Percentiles rank a stretch among this genome's conserved stretches.
Conservation (phyloP, 2,888 invertebrate species). For the Anarsia innoxiella region DNA sequence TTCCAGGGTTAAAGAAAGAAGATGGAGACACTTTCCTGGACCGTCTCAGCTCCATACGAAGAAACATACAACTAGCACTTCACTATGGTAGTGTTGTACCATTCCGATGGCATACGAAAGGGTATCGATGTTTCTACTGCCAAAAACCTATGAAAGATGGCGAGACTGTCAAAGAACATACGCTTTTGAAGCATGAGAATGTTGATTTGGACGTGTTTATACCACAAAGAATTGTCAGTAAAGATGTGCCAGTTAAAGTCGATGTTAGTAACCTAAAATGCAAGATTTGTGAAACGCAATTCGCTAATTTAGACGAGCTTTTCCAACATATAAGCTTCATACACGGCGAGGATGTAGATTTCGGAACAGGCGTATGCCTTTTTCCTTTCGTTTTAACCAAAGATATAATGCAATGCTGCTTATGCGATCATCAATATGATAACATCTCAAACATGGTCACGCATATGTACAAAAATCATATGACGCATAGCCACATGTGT, state of each 20-base stretch:
- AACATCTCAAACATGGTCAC: conserved; percentile 43
- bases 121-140: conserved; percentile 55
- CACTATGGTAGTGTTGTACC: conserved; percentile 45
- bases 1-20: conserved; percentile 42
- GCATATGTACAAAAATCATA: conserved; percentile 53
- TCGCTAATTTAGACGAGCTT: conserved; percentile 33
- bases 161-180: conserved; percentile 37
- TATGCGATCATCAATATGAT: conserved; percentile 39
- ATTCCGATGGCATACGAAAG: conserved; percentile 52
- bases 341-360: conserved; percentile 39
- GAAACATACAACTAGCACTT: conserved; percentile 41
- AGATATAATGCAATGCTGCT: conserved; percentile 36
- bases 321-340: conserved; percentile 33
- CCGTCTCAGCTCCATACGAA: conserved; percentile 37
- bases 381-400: conserved; percentile 47
- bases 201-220: conserved; percentile 36
- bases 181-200: neutral
- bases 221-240: conserved; percentile 39
- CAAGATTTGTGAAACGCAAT: conserved; percentile 32
- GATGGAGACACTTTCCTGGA: conserved; percentile 31
- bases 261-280: conserved; percentile 42
- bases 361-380: conserved; percentile 31
- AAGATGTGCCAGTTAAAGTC: conserved; percentile 55
- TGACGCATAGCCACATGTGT: conserved; percentile 43
- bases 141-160: conserved; percentile 41